Percentiles rank a stretch among this genome's conserved stretches.
Evolutionary conservation across 1,140 invertebrate species (phyloP).

Genomic region (Laodelphax striatellus): DNA sequence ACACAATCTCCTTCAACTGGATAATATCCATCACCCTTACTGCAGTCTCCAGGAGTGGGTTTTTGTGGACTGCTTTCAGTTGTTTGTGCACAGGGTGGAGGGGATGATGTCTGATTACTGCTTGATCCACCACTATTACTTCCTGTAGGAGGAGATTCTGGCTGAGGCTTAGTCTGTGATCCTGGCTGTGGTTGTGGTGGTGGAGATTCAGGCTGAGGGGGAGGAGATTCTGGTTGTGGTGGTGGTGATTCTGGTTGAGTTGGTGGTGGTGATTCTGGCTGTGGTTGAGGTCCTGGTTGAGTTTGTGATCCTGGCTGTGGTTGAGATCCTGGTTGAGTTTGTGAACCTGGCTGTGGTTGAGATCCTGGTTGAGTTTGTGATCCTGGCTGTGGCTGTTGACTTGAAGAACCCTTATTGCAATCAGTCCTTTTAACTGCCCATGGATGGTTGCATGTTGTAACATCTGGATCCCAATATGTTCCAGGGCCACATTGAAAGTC

Average conservation of each 20-base stretch:
- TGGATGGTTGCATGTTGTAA: constrained; percentile 36
- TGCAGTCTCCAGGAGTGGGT: background rate
- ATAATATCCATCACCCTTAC: constrained; percentile 38
- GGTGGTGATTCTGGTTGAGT: constrained; percentile 4
- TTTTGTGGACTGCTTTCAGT: background rate
- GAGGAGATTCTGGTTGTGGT: background rate
- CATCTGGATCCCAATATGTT: constrained; percentile 35
- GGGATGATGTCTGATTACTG: background rate
- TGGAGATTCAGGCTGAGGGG: background rate
- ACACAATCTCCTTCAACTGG: constrained; percentile 45
- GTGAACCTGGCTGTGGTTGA: background rate
- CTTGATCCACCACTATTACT: background rate
- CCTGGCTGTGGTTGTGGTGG: background rate
- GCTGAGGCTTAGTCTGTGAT: background rate
- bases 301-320: background rate
- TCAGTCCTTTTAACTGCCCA: constrained; percentile 28
- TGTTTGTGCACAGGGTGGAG: background rate
- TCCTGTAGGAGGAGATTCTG: background rate
- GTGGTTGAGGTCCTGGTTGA: background rate
- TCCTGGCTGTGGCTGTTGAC: background rate
- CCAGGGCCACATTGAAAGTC: constrained; percentile 32
- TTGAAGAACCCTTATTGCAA: constrained; percentile 9
- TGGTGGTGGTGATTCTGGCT: background rate
- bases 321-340: background rate
- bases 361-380: background rate